Conservation (phyloP, 2,113 vertebrate species). For the Grus americana region DNA sequence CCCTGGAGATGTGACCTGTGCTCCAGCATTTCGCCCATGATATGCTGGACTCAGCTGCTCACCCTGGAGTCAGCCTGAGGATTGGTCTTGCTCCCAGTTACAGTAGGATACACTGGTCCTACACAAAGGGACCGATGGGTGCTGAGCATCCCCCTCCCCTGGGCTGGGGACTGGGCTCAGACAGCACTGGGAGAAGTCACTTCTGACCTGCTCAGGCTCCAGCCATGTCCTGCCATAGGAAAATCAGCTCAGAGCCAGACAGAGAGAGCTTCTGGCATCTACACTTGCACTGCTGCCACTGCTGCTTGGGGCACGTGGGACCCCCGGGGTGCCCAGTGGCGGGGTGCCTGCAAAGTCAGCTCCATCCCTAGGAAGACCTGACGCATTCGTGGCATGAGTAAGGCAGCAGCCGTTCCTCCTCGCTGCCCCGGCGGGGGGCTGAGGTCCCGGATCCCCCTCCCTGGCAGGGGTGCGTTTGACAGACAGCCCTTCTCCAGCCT, state of each 20-base stretch:
- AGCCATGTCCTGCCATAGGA: background rate
- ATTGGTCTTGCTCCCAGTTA: background rate
- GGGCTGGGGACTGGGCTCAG: background rate
- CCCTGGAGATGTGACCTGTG: background rate
- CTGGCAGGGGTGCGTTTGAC: background rate
- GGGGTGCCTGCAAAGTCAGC: background rate
- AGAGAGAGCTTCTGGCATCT: background rate
- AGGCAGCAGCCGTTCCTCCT: background rate
- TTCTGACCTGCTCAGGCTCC: background rate
- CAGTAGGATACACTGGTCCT: rapidly evolving
- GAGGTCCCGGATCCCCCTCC: background rate
- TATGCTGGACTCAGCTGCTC: background rate
- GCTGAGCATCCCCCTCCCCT: background rate
- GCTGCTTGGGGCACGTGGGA: rapidly evolving
- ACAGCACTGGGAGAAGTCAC: rapidly evolving
- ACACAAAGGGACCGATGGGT: background rate
- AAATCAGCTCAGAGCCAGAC: background rate
- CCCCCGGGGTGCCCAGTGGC: background rate
- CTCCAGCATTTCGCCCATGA: rapidly evolving
- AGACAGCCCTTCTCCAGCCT: slow-evolving; percentile 31
- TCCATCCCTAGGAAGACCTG: background rate
- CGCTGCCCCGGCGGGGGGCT: rapidly evolving
- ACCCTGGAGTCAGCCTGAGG: background rate
- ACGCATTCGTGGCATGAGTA: background rate
- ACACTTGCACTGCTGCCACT: background rate